Evolutionary conservation across 2,797 vertebrate species (phyloP).

Genomic region (Poeciliopsis turneri): DNA sequence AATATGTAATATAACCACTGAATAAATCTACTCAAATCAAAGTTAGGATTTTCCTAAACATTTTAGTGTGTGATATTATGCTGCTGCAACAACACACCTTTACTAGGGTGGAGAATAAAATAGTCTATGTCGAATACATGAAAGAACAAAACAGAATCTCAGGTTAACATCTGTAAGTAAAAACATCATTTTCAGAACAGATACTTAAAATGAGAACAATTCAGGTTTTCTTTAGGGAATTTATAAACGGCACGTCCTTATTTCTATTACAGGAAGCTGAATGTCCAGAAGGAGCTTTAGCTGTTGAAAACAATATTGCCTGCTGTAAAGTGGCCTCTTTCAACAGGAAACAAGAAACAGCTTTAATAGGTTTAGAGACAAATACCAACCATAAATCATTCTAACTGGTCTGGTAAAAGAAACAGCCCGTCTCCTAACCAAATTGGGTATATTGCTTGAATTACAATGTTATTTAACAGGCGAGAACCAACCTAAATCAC

Average conservation of each 20-base stretch:
- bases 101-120: background rate
- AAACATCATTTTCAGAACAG: background rate
- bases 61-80: background rate
- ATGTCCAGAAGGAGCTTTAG: background rate
- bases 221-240: conserved; percentile 11
- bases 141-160: conserved; percentile 1
- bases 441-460: background rate
- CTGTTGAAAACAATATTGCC: conserved; percentile 14
- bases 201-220: background rate
- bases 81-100: background rate
- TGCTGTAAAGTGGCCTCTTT: background rate
- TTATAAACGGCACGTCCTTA: conserved; percentile 4
- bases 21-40: background rate
- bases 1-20: background rate
- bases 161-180: background rate
- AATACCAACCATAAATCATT: conserved; percentile 10
- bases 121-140: background rate
- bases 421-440: background rate
- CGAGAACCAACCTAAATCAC: background rate
- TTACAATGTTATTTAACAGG: background rate
- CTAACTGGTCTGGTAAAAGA: background rate
- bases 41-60: background rate
- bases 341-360: conserved; percentile 1
- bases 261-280: conserved; percentile 27
- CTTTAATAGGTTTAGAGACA: background rate